Percentiles rank a stretch among this genome's conserved stretches.
These are phyloP conservation scores for Amazonetta brasiliensis DNA, from an alignment of 2,797 vertebrate genomes.

Conservation along the genomic window DNA sequence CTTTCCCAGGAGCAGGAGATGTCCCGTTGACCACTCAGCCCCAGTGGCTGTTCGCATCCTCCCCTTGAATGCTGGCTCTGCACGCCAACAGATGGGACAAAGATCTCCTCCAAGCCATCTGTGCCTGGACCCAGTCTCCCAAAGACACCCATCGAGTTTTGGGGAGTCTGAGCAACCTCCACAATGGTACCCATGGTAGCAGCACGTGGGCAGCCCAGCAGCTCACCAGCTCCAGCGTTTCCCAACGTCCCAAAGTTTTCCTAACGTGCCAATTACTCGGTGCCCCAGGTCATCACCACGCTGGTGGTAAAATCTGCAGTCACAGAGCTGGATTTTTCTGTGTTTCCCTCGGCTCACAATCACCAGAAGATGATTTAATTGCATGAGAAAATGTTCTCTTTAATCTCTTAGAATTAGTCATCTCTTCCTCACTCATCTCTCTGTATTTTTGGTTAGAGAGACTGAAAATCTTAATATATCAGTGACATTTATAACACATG, in stretches of 20 bases:
- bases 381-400: constrained; percentile 65
- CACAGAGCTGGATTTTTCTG: background rate
- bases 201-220: background rate
- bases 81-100: background rate
- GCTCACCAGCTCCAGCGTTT: background rate
- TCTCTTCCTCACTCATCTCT: constrained; percentile 66
- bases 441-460: constrained; percentile 78
- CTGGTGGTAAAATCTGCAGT: background rate
- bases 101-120: background rate
- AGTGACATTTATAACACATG: constrained; percentile 85
- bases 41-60: background rate
- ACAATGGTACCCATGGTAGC: background rate
- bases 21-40: fast-evolving
- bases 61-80: background rate
- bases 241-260: background rate
- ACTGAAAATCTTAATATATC: constrained; percentile 84
- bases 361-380: constrained; percentile 67
- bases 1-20: background rate
- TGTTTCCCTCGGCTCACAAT: constrained; percentile 61
- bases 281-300: background rate
- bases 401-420: constrained; percentile 77
- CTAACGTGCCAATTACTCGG: background rate
- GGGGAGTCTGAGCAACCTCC: background rate
- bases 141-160: background rate
- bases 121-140: background rate